These are phyloP conservation scores for Amblyraja radiata DNA, from an alignment of 2,797 vertebrate genomes.

Conservation along the genomic window DNA sequence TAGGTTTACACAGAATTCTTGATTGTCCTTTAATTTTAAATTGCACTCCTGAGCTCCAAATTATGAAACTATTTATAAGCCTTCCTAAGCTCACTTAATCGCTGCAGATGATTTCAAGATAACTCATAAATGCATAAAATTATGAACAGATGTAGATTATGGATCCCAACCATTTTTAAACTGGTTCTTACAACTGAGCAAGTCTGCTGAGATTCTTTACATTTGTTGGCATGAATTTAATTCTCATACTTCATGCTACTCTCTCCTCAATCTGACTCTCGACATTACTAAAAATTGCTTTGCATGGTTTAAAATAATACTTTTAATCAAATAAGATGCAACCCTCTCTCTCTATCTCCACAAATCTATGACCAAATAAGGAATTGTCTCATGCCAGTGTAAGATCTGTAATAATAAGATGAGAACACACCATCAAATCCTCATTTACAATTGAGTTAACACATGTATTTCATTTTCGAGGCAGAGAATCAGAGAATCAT, in stretches of 20 bases:
- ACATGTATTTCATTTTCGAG: no score
- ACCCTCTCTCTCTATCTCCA: not conserved
- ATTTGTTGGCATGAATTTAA: not conserved
- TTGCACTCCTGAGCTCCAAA: not conserved
- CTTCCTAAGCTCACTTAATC: not conserved
- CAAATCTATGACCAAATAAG: not conserved
- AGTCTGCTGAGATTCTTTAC: not conserved
- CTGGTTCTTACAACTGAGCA: not conserved
- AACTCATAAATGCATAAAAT: constrained; percentile 7
- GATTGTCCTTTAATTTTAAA: not conserved
- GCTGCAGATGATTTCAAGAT: constrained; percentile 6
- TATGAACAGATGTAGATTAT: not conserved
- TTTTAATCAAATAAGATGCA: not conserved
- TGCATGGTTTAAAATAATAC: not conserved
- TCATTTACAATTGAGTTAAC: no score
- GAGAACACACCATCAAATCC: no score
- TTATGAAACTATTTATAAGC: constrained; percentile 15
- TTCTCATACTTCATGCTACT: no score
- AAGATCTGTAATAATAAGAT: no score
- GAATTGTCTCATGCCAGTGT: no score
- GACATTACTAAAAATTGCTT: not conserved
- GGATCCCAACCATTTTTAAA: not conserved
- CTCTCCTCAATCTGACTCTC: not conserved
- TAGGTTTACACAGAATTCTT: not conserved
- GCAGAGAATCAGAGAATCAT: no score